Base-by-base conservation (phyloP, 2,797 vertebrate genomes). In the Gadopsis marmoratus region DNA sequence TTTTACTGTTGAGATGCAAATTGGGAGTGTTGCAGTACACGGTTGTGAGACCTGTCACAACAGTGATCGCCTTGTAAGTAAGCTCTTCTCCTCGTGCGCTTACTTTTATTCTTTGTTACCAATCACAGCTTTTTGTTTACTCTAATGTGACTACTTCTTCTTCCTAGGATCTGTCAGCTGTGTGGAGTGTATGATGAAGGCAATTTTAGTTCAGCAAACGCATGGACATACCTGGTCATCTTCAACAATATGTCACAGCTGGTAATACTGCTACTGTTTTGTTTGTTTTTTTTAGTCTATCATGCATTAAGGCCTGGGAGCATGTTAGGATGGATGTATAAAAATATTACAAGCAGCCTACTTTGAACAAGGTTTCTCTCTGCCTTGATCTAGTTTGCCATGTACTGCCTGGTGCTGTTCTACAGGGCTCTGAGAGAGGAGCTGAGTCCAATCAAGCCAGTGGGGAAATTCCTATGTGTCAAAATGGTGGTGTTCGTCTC, bases 401-500 rank as follows among this genome's bases (percentile, higher is more conserved):
- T 99, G 98, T 99, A 99, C 90, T 99, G 98, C 88, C 95, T 99
- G 84, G 96, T 99, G 91, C 95, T 99, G 74, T 99, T 99, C 93
- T 99, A 99, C 89, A 96, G 96, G 92, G 96, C 98, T 12, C 94
- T 99, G 2, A 96, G 96, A 85, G 97, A 99, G 74, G 98, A 99
- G 77, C 92, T 99, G 71, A 95, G 96, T 81, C 97, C 98, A 39
- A 98, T 99, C 91, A 96, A 94, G 86, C 98, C 98, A 47, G 97
- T 99, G 82, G 97, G 98, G 74, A 99, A 99, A 89, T 99, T 99
- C 90, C 95, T 99, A 1, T 99, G 97, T 88, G 97, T 99, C 88
- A 99, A 99, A 92, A 96, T 99, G 94, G 98, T 99, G 35, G 97
- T 99, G 76, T 99, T 99, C 77, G 97, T 98, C 83, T 99, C 98